phyloP scores from a whole-genome alignment of 1,140 invertebrate genomes.

The Cryptotermes secundus region DNA sequence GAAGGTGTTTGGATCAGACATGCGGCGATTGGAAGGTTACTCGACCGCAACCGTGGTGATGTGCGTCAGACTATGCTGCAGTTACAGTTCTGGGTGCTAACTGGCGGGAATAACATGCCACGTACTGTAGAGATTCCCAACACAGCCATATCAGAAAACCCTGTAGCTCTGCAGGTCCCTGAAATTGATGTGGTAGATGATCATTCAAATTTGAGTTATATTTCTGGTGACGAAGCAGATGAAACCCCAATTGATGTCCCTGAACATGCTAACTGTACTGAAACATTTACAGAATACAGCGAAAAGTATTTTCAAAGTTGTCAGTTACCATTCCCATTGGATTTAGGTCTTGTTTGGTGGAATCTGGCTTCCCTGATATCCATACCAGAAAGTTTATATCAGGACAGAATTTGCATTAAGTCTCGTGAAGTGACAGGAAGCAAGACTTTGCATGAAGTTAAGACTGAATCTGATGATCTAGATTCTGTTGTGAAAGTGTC shows the following conservation, averaged over 20 bases:
- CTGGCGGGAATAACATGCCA: slow-evolving; percentile 39
- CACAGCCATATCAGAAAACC: neutral
- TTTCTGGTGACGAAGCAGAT: neutral
- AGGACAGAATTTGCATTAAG: neutral
- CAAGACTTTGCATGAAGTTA: neutral
- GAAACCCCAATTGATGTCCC: neutral
- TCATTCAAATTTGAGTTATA: slow-evolving; percentile 16
- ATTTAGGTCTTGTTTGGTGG: slow-evolving; percentile 9
- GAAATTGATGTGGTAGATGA: neutral
- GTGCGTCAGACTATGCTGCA: slow-evolving; percentile 68
- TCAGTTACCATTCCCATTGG: neutral
- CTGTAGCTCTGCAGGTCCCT: neutral
- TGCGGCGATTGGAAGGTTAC: slow-evolving; percentile 32
- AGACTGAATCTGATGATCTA: neutral
- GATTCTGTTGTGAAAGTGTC: neutral
- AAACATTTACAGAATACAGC: neutral
- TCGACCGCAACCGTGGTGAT: slow-evolving; percentile 56
- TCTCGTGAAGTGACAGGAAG: neutral
- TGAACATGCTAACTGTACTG: neutral
- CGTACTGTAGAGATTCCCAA: neutral
- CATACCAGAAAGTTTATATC: neutral
- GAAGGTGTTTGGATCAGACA: slow-evolving; percentile 38
- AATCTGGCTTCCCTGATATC: slow-evolving; percentile 12
- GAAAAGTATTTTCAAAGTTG: neutral
- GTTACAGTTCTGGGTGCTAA: slow-evolving; percentile 66